These are phyloP conservation scores for Cyrtonyx montezumae DNA, from an alignment of 2,113 vertebrate genomes.

Conservation along the genomic window DNA sequence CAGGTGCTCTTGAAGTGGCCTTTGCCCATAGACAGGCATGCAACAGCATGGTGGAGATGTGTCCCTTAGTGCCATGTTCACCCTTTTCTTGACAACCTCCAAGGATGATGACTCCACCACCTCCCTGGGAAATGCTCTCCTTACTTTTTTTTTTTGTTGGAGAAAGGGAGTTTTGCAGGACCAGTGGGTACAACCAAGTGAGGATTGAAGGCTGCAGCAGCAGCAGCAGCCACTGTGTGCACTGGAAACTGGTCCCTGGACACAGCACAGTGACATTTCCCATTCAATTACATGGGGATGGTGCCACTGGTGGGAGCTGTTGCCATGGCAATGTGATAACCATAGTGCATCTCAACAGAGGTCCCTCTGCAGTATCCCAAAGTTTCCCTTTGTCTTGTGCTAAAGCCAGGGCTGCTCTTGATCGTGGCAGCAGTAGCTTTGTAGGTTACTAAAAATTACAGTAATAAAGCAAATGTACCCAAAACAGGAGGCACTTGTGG, in stretches of 20 bases:
- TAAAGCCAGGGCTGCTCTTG: neutral
- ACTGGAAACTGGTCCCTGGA: neutral
- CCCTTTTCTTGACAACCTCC: too few relatives aligned
- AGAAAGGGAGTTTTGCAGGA: neutral
- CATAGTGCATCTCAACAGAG: neutral
- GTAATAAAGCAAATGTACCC: neutral
- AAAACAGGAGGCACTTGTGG: neutral
- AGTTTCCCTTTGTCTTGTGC: neutral
- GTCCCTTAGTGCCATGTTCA: too few relatives aligned
- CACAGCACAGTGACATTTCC: neutral
- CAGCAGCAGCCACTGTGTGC: neutral
- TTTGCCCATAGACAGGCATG: neutral
- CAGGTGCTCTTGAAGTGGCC: neutral
- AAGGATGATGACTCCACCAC: too few relatives aligned
- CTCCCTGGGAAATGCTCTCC: neutral
- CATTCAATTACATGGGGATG: neutral
- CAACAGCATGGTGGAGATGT: neutral
- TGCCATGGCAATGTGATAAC: neutral
- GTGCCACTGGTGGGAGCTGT: neutral
- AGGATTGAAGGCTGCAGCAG: neutral
- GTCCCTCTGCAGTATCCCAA: neutral
- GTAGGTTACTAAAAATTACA: too few relatives aligned
- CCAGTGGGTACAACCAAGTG: rapidly evolving
- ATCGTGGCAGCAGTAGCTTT: neutral
- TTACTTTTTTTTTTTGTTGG: rapidly evolving